These are phyloP conservation scores for Epinephelus fuscoguttatus DNA, from an alignment of 2,113 vertebrate species.

Conservation along the genomic window DNA sequence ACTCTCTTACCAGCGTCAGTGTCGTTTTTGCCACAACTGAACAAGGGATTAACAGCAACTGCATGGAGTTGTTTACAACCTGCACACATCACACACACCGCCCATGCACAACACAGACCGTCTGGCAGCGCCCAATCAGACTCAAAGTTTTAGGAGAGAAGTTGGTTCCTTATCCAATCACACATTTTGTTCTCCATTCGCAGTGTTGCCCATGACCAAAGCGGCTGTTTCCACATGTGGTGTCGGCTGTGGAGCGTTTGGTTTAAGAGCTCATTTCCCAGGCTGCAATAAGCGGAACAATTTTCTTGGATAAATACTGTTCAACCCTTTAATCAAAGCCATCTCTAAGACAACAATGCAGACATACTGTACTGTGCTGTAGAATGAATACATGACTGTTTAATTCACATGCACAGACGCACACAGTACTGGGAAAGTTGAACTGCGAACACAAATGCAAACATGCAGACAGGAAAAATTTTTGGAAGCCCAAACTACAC, in stretches of 20 bases:
- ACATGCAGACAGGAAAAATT: neutral
- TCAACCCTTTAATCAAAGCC: conserved; percentile 71
- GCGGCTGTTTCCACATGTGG: conserved; percentile 62
- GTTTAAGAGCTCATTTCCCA: conserved; percentile 79
- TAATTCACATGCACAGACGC: conserved; percentile 1
- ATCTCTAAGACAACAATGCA: conserved; percentile 52
- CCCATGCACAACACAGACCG: conserved; percentile 38
- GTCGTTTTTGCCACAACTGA: conserved; percentile 72
- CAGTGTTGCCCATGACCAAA: conserved; percentile 45
- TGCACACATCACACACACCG: conserved; percentile 78
- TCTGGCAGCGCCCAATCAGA: conserved; percentile 61
- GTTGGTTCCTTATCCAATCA: conserved; percentile 58
- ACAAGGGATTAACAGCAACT: conserved; percentile 67
- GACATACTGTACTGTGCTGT: conserved; percentile 6
- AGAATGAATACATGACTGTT: neutral
- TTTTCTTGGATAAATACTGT: conserved; percentile 75
- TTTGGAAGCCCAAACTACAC: neutral
- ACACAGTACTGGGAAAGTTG: conserved; percentile 15
- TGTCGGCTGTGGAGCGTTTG: conserved; percentile 60
- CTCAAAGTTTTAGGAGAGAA: conserved; percentile 21
- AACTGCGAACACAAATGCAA: neutral
- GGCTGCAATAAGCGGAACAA: conserved; percentile 68
- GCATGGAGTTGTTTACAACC: conserved; percentile 73
- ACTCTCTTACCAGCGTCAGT: conserved; percentile 52
- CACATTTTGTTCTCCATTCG: conserved; percentile 19